Conservation (phyloP, 2,797 vertebrate species). For the Pygocentrus nattereri region DNA sequence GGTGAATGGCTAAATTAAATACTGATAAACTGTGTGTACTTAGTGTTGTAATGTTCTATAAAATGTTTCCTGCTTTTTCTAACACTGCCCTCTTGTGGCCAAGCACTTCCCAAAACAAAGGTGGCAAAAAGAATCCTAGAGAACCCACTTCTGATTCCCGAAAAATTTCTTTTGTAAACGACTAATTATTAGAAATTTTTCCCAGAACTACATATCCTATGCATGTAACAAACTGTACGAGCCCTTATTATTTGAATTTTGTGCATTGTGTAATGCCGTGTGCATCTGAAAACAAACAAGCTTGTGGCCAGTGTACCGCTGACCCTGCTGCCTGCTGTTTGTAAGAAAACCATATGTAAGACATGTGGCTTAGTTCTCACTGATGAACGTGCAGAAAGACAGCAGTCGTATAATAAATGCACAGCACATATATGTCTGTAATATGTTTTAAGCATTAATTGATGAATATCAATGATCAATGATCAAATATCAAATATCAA, state of each 20-base stretch:
- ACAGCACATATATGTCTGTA: too few species aligned
- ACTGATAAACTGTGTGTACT: too few species aligned
- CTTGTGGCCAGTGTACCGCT: not conserved
- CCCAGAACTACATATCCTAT: too few species aligned
- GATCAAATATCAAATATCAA: too few species aligned
- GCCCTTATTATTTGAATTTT: not conserved
- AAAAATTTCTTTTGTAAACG: not conserved
- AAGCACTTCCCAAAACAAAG: not conserved
- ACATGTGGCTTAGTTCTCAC: not conserved
- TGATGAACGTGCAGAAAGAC: not conserved
- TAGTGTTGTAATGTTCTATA: too few species aligned
- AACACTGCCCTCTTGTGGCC: conserved; percentile 14
- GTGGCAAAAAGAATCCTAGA: not conserved
- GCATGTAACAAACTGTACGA: too few species aligned
- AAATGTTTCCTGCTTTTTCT: not conserved
- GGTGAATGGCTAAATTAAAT: too few species aligned
- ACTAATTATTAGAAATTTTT: too few species aligned
- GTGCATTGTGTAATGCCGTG: too few species aligned
- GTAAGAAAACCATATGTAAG: not conserved
- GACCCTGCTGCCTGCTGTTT: not conserved
- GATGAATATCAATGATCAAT: too few species aligned
- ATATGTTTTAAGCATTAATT: too few species aligned
- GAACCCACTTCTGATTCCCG: not conserved
- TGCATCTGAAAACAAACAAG: too few species aligned
- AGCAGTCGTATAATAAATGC: not conserved